Conservation (phyloP, 2,113 vertebrate genomes). For the Drymodes brunneopygia region DNA sequence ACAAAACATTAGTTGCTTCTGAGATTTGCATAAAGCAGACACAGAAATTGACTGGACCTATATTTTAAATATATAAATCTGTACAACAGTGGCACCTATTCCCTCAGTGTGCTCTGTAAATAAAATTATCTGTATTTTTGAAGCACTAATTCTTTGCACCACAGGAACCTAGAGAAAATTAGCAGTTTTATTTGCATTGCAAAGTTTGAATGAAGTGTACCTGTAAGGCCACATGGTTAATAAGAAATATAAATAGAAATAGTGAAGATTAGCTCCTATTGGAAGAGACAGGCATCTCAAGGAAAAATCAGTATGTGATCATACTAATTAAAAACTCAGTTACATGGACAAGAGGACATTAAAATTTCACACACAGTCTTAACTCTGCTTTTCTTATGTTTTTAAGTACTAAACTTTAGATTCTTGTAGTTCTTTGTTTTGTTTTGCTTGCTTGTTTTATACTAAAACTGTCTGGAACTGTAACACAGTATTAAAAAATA, state of each 20-base stretch:
- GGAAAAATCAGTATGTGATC: not conserved
- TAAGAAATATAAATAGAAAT: not conserved
- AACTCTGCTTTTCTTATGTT: not conserved
- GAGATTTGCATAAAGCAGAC: not conserved
- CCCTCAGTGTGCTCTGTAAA: not conserved
- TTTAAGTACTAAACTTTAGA: not conserved
- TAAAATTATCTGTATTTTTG: not conserved
- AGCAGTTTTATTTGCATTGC: not conserved
- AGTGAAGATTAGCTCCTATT: not conserved
- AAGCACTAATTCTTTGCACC: not conserved
- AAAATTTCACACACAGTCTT: not conserved
- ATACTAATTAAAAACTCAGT: not conserved
- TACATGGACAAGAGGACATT: fast-evolving
- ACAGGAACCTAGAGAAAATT: not conserved
- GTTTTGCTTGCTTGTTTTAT: not conserved
- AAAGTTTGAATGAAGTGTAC: not conserved
- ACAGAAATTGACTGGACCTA: not conserved
- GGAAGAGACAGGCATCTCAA: not conserved
- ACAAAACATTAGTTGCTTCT: not conserved
- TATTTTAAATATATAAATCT: not conserved
- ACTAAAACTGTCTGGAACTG: not conserved
- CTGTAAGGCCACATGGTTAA: not conserved
- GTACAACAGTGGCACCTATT: not conserved
- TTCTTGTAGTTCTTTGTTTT: not conserved
- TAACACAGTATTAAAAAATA: not conserved